These are phyloP conservation scores for Lepidotrigona ventralis DNA, from an alignment of 1,140 invertebrate genomes.

Conservation along the genomic window DNA sequence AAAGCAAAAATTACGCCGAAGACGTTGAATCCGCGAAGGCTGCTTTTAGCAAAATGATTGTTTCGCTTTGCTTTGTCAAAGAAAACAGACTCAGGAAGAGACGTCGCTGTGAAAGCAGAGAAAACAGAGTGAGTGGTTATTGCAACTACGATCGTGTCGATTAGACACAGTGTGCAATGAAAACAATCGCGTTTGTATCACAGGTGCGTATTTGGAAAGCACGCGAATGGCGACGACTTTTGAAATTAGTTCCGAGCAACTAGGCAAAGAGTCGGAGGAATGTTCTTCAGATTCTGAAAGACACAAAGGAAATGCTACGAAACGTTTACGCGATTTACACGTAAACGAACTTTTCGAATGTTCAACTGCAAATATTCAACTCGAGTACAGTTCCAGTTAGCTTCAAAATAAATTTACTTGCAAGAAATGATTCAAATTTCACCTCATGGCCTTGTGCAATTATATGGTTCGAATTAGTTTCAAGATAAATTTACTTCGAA, in stretches of 20 bases:
- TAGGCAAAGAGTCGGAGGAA: too few relatives aligned
- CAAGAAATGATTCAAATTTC: background rate
- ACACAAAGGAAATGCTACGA: too few relatives aligned
- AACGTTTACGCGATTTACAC: too few relatives aligned
- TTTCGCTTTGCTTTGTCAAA: background rate
- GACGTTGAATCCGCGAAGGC: background rate
- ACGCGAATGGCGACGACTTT: conserved; percentile 12
- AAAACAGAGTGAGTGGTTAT: background rate
- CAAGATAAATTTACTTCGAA: background rate
- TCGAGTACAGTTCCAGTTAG: background rate
- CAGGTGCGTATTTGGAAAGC: background rate
- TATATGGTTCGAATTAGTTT: background rate
- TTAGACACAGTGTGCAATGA: background rate
- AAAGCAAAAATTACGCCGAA: too few relatives aligned
- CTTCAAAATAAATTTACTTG: background rate
- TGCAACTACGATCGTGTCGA: background rate
- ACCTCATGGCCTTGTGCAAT: too few relatives aligned
- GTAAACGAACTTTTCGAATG: too few relatives aligned
- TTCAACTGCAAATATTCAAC: too few relatives aligned
- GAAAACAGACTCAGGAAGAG: background rate
- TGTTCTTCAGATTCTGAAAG: too few relatives aligned
- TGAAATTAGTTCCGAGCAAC: conserved; percentile 12
- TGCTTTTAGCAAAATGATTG: background rate
- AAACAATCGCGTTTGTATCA: background rate
- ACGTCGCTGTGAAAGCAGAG: background rate